Evolutionary conservation across 2,113 vertebrate species (phyloP).

Genomic region (Morone chrysops): DNA sequence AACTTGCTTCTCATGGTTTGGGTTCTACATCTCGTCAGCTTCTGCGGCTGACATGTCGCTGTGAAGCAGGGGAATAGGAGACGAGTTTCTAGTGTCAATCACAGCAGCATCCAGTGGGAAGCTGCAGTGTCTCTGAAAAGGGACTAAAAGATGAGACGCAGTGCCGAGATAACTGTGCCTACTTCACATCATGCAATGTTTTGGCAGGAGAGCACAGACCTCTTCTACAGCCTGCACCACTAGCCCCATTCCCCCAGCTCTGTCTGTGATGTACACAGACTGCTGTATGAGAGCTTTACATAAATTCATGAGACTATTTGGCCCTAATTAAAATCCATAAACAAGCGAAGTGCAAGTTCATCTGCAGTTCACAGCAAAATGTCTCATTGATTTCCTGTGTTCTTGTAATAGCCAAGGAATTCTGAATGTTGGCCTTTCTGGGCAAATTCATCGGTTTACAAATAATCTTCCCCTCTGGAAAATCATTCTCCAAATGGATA

Average conservation of each 20-base stretch:
- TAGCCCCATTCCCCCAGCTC: slow-evolving; percentile 40
- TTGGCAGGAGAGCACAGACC: slow-evolving; percentile 64
- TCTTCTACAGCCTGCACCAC: slow-evolving; percentile 35
- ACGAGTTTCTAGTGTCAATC: slow-evolving; percentile 69
- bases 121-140: slow-evolving; percentile 62
- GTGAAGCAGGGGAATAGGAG: slow-evolving; percentile 55
- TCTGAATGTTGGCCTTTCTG: slow-evolving; percentile 45
- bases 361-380: slow-evolving; percentile 74
- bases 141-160: slow-evolving; percentile 67
- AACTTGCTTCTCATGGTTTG: slow-evolving; percentile 55
- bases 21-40: slow-evolving; percentile 52
- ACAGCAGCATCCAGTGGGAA: slow-evolving; percentile 61
- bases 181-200: slow-evolving; percentile 50
- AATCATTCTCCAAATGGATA: slow-evolving; percentile 21
- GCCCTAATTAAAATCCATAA: slow-evolving; percentile 75
- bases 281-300: slow-evolving; percentile 52
- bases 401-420: slow-evolving; percentile 49
- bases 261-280: slow-evolving; percentile 44
- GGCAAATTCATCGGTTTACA: slow-evolving; percentile 41
- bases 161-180: slow-evolving; percentile 58
- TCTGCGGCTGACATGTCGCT: slow-evolving; percentile 42
- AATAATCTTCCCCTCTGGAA: slow-evolving; percentile 32
- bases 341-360: slow-evolving; percentile 73
- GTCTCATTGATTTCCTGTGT: slow-evolving; percentile 70
- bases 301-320: slow-evolving; percentile 75